Base-by-base conservation (phyloP, 2,888 invertebrate genomes). In the Cataglyphis altisquamis region DNA sequence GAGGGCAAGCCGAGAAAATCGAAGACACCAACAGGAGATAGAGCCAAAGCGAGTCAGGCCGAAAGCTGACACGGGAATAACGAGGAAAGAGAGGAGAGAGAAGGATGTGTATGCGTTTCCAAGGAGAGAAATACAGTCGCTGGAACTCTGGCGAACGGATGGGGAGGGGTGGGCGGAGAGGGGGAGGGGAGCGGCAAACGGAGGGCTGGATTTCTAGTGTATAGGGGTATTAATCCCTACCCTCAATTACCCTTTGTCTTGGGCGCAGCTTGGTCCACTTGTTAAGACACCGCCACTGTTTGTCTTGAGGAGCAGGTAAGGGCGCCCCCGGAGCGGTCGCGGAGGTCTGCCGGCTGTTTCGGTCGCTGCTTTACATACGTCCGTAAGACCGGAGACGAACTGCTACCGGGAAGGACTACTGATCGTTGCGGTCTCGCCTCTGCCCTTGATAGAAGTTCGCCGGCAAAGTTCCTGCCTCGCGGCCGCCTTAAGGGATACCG, bases 191-290 rank as follows among this genome's bases (percentile, higher is more conserved):
- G 10, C 5, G 12, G 8, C 36, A 18, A 15, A 52, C 52, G 78
- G 39, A 57, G 32, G 39, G 90, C 91, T 92, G 91, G 93, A 93
- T 92, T 93, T 94, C 94, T 91, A 89, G 91, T 93, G 93, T 94
- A 94, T 94, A 94, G 94, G 94, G 94, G 94, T 94, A 95, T 95
- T 94, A 95, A 95, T 94, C 94, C 94, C 94, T 94, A 94, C 93
- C 94, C 94, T 95, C 94, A 95, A 95, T 95, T 95, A 94, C 94
- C 94, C 94, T 94, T 95, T 95, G 94, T 94, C 94, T 95, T 95
- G 94, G 94, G 94, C 94, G 91, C 94, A 93, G 94, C 94, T 94
- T 94, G 94, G 94, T 94, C 94, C 94, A 94, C 94, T 95, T 94
- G 94, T 95, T 95, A 95, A 94, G 94, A 95, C 94, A 94, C 94